Percentiles rank a stretch among this genome's conserved stretches.
Conservation (phyloP, 2,113 vertebrate genomes). For the Apaloderma vittatum region DNA sequence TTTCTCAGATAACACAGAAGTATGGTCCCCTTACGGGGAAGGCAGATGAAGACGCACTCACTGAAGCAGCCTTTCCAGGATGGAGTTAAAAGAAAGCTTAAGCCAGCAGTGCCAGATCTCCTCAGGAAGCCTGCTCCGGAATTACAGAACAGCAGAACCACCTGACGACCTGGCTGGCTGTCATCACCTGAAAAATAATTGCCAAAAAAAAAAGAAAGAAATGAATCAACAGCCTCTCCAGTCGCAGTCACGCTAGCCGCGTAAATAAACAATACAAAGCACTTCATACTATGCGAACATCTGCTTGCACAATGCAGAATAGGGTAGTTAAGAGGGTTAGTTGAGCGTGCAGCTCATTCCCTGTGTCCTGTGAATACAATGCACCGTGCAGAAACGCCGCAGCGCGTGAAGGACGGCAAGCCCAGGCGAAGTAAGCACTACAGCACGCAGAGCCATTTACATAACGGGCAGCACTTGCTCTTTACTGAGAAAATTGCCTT, state of each 20-base stretch:
- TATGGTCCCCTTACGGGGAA: neutral
- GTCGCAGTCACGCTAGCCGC: accelerated
- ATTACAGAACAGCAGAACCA: neutral
- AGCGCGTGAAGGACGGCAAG: neutral
- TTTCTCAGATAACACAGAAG: neutral
- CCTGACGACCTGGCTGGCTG: neutral
- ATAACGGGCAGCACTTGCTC: neutral
- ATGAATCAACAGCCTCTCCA: neutral
- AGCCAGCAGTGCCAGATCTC: neutral
- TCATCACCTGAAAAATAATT: neutral
- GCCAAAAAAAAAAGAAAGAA: neutral
- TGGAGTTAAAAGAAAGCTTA: neutral
- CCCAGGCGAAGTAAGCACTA: neutral
- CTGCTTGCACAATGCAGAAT: neutral
- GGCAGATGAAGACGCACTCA: neutral
- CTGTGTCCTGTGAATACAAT: neutral
- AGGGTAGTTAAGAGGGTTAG: neutral
- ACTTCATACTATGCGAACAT: neutral
- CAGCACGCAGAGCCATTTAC: neutral
- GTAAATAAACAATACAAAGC: neutral
- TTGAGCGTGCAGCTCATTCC: neutral
- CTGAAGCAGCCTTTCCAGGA: neutral
- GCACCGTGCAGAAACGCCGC: neutral
- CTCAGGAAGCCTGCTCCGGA: neutral
- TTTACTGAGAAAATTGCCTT: neutral